A percentile compares a stretch with the other conserved stretches of the same genome.
These are phyloP conservation scores for Xenopus borealis DNA, from an alignment of 2,113 vertebrate species.

Conservation along the genomic window DNA sequence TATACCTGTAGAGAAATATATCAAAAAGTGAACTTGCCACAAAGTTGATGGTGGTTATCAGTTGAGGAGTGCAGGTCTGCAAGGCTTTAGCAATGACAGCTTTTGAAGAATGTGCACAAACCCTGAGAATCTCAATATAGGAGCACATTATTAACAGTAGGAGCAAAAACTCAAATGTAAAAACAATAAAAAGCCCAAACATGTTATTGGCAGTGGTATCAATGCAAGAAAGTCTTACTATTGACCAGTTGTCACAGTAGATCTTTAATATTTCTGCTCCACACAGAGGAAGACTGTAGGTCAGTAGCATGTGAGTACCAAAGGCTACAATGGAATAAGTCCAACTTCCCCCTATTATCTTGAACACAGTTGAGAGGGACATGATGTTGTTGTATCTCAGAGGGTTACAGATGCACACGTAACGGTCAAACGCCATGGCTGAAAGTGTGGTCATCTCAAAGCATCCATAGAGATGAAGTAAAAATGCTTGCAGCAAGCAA, in stretches of 20 bases:
- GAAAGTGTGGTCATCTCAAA: conserved; percentile 1
- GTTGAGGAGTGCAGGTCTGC: conserved; percentile 19
- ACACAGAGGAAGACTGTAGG: conserved; percentile 6
- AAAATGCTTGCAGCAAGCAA: background rate
- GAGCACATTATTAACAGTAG: background rate
- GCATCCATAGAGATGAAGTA: background rate
- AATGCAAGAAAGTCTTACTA: conserved; percentile 5
- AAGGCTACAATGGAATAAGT: too few relatives aligned
- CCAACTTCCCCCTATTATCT: background rate
- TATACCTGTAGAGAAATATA: background rate
- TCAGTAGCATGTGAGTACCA: background rate
- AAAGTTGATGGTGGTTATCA: background rate
- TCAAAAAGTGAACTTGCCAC: background rate
- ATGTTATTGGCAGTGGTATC: too few relatives aligned
- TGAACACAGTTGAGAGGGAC: background rate
- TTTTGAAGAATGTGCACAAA: background rate
- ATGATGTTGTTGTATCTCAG: conserved; percentile 1
- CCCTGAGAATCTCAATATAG: background rate
- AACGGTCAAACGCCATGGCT: conserved; percentile 10
- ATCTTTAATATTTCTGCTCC: background rate
- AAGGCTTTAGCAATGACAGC: background rate
- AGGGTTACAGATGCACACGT: conserved; percentile 17
- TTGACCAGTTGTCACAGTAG: conserved; percentile 16
- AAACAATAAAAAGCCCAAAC: too few relatives aligned
- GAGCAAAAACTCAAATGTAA: too few relatives aligned